phyloP scores from a whole-genome alignment of 1,140 invertebrate species.

The Tribolium castaneum region DNA sequence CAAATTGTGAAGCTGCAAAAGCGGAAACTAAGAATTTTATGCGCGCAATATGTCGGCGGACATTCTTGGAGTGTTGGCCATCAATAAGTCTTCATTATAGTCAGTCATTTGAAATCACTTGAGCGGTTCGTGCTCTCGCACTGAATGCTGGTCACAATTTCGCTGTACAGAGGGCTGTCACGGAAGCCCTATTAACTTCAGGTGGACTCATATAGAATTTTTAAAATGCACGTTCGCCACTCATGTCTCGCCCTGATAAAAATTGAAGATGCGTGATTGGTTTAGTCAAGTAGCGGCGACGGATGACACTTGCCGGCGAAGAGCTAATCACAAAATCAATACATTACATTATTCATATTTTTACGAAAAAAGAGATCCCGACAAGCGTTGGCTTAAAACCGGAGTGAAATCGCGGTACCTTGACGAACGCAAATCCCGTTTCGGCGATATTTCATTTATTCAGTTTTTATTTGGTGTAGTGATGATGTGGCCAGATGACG shows the following conservation, averaged over 20 bases:
- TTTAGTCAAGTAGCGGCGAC: constrained; percentile 27
- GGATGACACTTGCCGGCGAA: constrained; percentile 34
- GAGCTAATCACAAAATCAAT: constrained; percentile 43
- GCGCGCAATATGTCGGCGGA: neutral
- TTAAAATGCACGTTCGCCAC: constrained; percentile 35
- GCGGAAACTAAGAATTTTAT: neutral
- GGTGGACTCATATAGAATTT: constrained; percentile 41
- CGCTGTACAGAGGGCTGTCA: neutral
- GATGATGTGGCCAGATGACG: constrained; percentile 20
- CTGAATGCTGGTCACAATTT: constrained; percentile 25
- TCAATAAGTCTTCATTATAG: constrained; percentile 2
- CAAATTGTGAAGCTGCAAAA: neutral
- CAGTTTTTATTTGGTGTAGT: constrained; percentile 11
- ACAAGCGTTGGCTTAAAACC: neutral
- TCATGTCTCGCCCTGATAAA: constrained; percentile 33
- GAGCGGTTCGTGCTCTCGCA: neutral
- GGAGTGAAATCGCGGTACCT: neutral
- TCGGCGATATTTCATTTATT: constrained; percentile 12
- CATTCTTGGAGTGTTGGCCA: neutral
- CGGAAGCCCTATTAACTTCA: constrained; percentile 32
- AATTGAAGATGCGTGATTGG: constrained; percentile 42
- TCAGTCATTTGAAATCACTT: constrained; percentile 5
- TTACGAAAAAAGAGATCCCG: constrained; percentile 1
- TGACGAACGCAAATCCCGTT: constrained; percentile 14
- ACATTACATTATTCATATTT: constrained; percentile 43